Evolutionary conservation across 2,888 invertebrate genomes (phyloP).

Genomic region (Mayetiola destructor): DNA sequence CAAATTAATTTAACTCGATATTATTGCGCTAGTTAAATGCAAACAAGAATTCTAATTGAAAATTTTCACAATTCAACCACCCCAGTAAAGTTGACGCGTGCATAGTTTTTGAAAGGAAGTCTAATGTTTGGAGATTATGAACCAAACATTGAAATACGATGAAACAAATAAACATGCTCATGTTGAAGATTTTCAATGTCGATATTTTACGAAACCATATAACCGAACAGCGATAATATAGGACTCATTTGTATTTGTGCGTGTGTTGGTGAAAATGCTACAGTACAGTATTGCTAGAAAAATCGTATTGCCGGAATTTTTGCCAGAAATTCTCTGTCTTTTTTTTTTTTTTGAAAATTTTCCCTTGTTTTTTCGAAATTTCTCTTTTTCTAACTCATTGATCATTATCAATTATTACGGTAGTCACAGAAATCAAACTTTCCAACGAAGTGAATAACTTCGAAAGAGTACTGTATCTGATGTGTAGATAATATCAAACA

Average conservation of each 20-base stretch:
- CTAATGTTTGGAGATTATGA: background rate
- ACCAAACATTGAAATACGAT: background rate
- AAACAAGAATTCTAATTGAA: constrained; percentile 4
- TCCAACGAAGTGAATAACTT: background rate
- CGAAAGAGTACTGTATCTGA: no score
- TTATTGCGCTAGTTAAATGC: background rate
- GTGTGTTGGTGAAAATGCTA: no score
- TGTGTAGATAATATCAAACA: no score
- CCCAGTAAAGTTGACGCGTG: background rate
- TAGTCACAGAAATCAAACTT: background rate
- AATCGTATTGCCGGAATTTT: no score
- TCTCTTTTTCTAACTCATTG: no score
- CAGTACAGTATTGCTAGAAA: no score
- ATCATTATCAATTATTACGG: no score
- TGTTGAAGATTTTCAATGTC: no score
- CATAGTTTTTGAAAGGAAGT: background rate
- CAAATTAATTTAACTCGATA: background rate
- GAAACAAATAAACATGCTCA: constrained; percentile 6
- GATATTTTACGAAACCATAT: background rate
- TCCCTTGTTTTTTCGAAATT: no score
- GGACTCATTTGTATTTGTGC: background rate
- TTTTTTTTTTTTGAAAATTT: no score
- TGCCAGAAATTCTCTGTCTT: no score
- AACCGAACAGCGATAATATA: background rate
- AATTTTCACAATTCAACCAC: constrained; percentile 5